Evolutionary conservation across 1,140 invertebrate species (phyloP), one percentile per base, ranked within the genome.

Genomic region (Nymphalis io): DNA sequence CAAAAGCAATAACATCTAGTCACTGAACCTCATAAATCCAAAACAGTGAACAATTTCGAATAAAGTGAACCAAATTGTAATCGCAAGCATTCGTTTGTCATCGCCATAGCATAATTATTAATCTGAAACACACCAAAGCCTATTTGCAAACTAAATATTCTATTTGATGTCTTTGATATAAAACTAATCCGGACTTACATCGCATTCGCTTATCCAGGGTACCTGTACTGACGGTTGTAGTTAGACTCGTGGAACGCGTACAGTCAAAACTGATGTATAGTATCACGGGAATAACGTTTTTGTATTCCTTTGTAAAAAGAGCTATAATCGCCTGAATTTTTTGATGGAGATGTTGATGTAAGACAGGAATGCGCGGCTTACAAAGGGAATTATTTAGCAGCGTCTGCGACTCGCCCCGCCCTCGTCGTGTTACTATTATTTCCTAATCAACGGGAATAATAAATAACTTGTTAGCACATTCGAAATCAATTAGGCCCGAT

Each of bases 371-470:
- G 40, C 60, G 23, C 11, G 53, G 33, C 27, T 44, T 59, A 78
- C 75, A 81, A 74, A 78, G 68, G 44, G 80, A 82, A 82, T 82
- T 76, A 82, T 82, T 82, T 78, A 82, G 61, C 64, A 75, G 63
- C 44, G 16, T 65, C 59, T 66, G 42, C 21, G 39, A 16, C 46
- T 55, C 38, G 12, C 39, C 55, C 58, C 55, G 40, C 27, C 23
- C 48, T 42, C 38, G 57, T 44, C 51, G 38, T 38, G 59, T 58
- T 39, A 27, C 48, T 64, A 72, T 68, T 74, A 74, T 74, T 70
- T 67, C 68, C 62, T 70, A 74, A 74, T 70, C 72, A 74, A 64
- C 63, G 51, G n/a, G 72, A 70, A 74, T 74, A 74, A 74, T 67
- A 74, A 74, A 74, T 67, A 74, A 70, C 64, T 60, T 70, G 46